Evolutionary conservation across 37 sponge, comb jelly and placozoan genomes (phyloP).

Genomic region (Axinella damicornis): DNA sequence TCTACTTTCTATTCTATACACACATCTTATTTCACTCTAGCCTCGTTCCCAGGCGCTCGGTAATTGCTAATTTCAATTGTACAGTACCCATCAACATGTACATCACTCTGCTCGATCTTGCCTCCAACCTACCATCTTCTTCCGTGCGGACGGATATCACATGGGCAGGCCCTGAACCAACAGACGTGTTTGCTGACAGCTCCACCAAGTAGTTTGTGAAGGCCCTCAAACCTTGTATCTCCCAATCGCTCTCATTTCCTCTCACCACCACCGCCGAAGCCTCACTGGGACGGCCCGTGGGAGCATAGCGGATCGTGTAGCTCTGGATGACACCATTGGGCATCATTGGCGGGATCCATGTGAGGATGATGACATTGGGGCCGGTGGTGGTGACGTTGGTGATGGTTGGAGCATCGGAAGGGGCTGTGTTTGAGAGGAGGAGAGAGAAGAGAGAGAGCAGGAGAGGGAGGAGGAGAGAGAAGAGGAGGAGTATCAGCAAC

Average conservation of each 20-base stretch:
- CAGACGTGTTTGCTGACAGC: conserved; percentile 28
- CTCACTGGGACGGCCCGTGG: not conserved
- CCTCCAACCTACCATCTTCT: conserved; percentile 11
- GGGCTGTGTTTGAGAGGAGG: not conserved
- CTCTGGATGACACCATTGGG: conserved; percentile 30
- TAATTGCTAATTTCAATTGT: no score
- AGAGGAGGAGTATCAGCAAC: no score
- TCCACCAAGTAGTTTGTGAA: conserved; percentile 30
- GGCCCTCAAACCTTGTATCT: not conserved
- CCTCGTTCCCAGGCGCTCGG: no score
- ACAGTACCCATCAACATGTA: no score
- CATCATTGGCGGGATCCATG: conserved; percentile 13
- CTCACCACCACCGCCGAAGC: not conserved
- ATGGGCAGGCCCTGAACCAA: not conserved
- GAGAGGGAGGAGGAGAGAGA: no score
- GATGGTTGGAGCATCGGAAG: not conserved
- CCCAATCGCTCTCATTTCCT: not conserved
- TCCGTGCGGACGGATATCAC: not conserved
- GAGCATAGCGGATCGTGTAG: conserved; percentile 23
- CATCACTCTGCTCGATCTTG: no score
- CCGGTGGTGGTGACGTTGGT: not conserved
- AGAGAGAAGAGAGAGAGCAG: not conserved
- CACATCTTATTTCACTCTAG: no score
- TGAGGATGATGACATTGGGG: not conserved
- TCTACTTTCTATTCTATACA: no score